These are phyloP conservation scores for Pardalotus punctatus DNA, from an alignment of 2,113 vertebrate genomes.

Conservation along the genomic window DNA sequence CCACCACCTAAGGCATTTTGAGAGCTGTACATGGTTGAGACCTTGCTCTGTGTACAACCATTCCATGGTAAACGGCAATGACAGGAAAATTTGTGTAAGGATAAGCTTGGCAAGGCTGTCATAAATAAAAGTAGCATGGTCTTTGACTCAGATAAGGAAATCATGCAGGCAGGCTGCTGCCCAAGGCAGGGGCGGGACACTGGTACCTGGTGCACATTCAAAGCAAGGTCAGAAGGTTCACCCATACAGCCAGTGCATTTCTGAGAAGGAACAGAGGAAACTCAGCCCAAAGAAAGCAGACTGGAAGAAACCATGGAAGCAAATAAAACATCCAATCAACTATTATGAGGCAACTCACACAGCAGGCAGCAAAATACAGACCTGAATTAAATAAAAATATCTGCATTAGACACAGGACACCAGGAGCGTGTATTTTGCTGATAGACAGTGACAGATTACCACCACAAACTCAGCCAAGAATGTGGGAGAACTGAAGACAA, in stretches of 20 bases:
- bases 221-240: neutral
- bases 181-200: neutral
- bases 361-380: neutral
- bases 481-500: neutral
- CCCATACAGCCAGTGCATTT: neutral
- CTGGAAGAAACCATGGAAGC: neutral
- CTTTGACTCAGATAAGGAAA: neutral
- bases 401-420: neutral
- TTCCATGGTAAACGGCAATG: neutral
- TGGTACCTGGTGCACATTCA: neutral
- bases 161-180: fast-evolving
- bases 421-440: neutral
- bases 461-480: neutral
- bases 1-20: neutral
- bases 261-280: neutral
- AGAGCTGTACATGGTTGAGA: neutral
- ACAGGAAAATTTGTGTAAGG: neutral
- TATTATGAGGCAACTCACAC: neutral
- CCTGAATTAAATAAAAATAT: neutral
- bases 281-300: neutral
- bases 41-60: neutral
- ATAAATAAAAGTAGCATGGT: neutral
- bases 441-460: conserved; percentile 8
- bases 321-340: neutral
- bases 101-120: neutral